phyloP scores from a whole-genome alignment of 2,888 invertebrate genomes.

The Rotaria socialis region DNA sequence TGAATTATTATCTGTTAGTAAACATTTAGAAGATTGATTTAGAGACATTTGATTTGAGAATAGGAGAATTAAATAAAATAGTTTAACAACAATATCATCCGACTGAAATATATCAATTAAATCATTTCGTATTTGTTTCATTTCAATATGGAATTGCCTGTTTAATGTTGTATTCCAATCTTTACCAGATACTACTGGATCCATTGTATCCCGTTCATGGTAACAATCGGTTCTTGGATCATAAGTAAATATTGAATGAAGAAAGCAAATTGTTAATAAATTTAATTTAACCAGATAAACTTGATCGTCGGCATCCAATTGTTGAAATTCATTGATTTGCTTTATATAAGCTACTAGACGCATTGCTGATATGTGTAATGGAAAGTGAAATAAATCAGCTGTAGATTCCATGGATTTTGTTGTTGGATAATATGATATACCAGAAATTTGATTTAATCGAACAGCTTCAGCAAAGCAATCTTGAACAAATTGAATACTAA shows the following conservation, averaged over 20 bases:
- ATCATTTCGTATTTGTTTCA: slow-evolving; percentile 17
- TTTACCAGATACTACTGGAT: neutral
- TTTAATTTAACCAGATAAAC: neutral
- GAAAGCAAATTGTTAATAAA: neutral
- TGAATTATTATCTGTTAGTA: neutral
- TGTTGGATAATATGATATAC: neutral
- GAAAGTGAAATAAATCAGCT: neutral
- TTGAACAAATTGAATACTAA: neutral
- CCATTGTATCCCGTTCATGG: neutral
- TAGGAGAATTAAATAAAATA: neutral
- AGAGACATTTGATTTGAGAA: neutral
- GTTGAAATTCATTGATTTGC: neutral
- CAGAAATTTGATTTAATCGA: neutral
- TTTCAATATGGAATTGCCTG: neutral
- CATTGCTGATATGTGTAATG: neutral
- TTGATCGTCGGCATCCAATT: neutral
- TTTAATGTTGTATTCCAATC: neutral
- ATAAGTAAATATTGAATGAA: neutral
- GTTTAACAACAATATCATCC: neutral
- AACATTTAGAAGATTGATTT: neutral
- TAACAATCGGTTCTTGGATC: neutral
- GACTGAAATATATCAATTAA: slow-evolving; percentile 2
- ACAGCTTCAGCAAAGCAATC: neutral
- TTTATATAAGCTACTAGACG: neutral
- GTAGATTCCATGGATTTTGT: neutral